Evolutionary conservation across 2,888 invertebrate genomes (phyloP).

Genomic region (Eucera pruinosa): DNA sequence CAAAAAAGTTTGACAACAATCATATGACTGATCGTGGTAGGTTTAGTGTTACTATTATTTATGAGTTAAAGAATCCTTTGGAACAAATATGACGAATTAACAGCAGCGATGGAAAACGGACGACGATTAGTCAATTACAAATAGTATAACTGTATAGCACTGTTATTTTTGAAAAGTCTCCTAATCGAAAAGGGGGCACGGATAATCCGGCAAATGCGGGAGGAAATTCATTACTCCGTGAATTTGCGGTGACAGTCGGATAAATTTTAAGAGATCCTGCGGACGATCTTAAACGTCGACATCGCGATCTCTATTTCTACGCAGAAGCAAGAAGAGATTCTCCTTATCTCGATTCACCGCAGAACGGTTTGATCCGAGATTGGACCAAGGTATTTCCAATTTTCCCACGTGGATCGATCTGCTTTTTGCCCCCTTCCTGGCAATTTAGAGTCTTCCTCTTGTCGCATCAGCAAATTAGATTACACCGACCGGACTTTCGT

Average conservation of each 20-base stretch:
- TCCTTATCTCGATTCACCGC: constrained; percentile 40
- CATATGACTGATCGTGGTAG: too few relatives aligned
- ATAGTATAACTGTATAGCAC: too few relatives aligned
- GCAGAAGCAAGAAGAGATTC: background rate
- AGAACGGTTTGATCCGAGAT: constrained; percentile 44
- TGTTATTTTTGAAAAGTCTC: too few relatives aligned
- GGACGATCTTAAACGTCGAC: constrained; percentile 20
- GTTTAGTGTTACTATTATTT: too few relatives aligned
- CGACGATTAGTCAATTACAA: too few relatives aligned
- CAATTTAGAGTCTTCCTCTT: constrained; percentile 51
- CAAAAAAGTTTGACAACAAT: too few relatives aligned
- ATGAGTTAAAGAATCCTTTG: too few relatives aligned
- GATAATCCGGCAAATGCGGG: constrained; percentile 13
- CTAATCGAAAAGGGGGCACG: background rate
- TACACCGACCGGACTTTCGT: constrained; percentile 8
- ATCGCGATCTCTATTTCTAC: constrained; percentile 21
- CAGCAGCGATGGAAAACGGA: too few relatives aligned
- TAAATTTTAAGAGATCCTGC: constrained; percentile 37
- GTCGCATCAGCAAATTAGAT: constrained; percentile 60
- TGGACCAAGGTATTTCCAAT: constrained; percentile 47
- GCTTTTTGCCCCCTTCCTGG: constrained; percentile 11
- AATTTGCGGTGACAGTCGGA: constrained; percentile 40
- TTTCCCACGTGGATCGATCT: constrained; percentile 34
- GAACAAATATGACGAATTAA: too few relatives aligned
- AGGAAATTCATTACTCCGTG: constrained; percentile 32